Evolutionary conservation across 2,797 vertebrate genomes (phyloP).

Genomic region (Acanthurus lineatus): DNA sequence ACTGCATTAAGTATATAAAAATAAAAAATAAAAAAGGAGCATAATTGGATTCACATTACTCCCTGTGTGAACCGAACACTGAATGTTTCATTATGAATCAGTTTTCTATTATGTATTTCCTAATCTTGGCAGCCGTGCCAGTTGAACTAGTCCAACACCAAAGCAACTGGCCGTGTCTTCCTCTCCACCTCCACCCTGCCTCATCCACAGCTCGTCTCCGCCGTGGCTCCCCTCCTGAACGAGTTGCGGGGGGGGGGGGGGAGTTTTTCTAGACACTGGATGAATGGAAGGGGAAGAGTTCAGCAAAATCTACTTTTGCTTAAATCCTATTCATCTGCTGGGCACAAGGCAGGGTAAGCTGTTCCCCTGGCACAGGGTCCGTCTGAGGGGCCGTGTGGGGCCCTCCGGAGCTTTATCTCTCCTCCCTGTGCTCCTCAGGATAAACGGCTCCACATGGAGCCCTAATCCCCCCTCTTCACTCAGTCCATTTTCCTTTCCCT

Average conservation of each 20-base stretch:
- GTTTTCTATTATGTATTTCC: conserved; percentile 53
- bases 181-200: conserved; percentile 22
- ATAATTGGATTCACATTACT: conserved; percentile 58
- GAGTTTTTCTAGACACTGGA: conserved; percentile 71
- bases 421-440: conserved; percentile 82
- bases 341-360: conserved; percentile 84
- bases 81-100: conserved; percentile 57
- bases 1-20: conserved; percentile 49
- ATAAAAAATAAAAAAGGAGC: conserved; percentile 12
- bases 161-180: conserved; percentile 45
- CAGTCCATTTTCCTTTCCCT: conserved; percentile 55
- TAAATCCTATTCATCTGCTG: conserved; percentile 86
- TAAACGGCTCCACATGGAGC: conserved; percentile 85
- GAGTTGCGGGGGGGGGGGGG: conserved; percentile 25
- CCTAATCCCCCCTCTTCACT: conserved; percentile 81
- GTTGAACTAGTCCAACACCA: conserved; percentile 57
- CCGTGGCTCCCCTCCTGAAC: conserved; percentile 53
- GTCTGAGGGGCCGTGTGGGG: conserved; percentile 79
- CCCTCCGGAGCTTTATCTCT: conserved; percentile 83
- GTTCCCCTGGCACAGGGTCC: conserved; percentile 81
- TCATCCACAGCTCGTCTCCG: conserved; percentile 60
- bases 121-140: conserved; percentile 55
- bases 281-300: conserved; percentile 80
- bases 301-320: conserved; percentile 83
- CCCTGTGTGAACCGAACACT: conserved; percentile 39